Conservation (phyloP, 2,797 vertebrate genomes). For the Chelidonichthys spinosus region DNA sequence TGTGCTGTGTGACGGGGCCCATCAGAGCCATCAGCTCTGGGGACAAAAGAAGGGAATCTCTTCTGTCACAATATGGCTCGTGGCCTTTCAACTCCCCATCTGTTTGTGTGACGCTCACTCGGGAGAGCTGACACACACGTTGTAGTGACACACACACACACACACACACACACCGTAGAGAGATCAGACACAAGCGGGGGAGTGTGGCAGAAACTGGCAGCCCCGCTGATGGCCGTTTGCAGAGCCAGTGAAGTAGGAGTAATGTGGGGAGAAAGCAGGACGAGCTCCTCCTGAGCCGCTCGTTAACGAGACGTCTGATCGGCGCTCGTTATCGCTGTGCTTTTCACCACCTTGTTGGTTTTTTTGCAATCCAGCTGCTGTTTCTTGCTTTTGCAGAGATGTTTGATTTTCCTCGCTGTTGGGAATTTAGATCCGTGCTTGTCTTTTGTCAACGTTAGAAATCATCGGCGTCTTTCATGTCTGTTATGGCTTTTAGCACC, state of each 20-base stretch:
- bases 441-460: conserved; percentile 16
- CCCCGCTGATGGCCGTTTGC: conserved; percentile 72
- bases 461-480: conserved; percentile 53
- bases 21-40: conserved; percentile 63
- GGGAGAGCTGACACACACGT: conserved; percentile 55
- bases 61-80: conserved; percentile 85
- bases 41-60: conserved; percentile 85
- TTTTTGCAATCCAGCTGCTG: conserved; percentile 32
- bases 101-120: conserved; percentile 82
- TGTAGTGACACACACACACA: conserved; percentile 50
- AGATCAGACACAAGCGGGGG: conserved; percentile 36
- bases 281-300: conserved; percentile 53
- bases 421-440: conserved; percentile 7
- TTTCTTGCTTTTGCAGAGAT: conserved; percentile 12
- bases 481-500: conserved; percentile 44
- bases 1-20: conserved; percentile 51
- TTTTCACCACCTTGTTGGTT: conserved; percentile 48
- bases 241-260: conserved; percentile 66
- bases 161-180: conserved; percentile 18
- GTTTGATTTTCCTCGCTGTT: not conserved
- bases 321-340: conserved; percentile 28
- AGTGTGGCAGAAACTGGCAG: conserved; percentile 76
- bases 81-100: conserved; percentile 91
- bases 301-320: conserved; percentile 46
- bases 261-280: conserved; percentile 70